Conservation (phyloP, 2,113 vertebrate genomes). For the Hippoglossus stenolepis region DNA sequence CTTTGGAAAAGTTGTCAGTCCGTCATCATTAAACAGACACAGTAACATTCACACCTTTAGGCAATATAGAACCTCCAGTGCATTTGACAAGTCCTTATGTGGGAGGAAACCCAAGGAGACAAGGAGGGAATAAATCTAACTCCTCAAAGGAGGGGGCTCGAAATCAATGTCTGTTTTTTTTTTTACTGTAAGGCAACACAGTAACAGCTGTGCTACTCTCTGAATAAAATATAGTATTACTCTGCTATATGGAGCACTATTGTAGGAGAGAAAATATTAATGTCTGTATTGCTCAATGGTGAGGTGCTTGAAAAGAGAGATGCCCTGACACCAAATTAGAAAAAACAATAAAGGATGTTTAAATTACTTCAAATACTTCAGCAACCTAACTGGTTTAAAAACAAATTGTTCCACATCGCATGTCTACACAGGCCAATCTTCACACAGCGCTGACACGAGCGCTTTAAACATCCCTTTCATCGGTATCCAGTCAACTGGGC, state of each 20-base stretch:
- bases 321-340: slow-evolving; percentile 24
- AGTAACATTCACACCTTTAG: slow-evolving; percentile 18
- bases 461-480: slow-evolving; percentile 45
- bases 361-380: slow-evolving; percentile 11
- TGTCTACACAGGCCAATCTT: slow-evolving; percentile 7
- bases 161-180: slow-evolving; percentile 4
- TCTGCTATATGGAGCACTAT: slow-evolving; percentile 9
- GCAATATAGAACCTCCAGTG: slow-evolving; percentile 17
- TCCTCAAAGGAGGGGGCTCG: slow-evolving; percentile 4
- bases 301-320: slow-evolving; percentile 8
- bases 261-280: slow-evolving; percentile 16
- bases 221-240: slow-evolving; percentile 31
- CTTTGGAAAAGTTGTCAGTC: slow-evolving; percentile 10
- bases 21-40: slow-evolving; percentile 13
- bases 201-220: slow-evolving; percentile 27
- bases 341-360: slow-evolving; percentile 18
- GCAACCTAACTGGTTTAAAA: slow-evolving; percentile 8
- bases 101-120: slow-evolving; percentile 23
- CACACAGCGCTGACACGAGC: slow-evolving; percentile 19
- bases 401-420: slow-evolving; percentile 5
- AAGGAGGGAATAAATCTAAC: slow-evolving; percentile 5
- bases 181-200: slow-evolving; percentile 19
- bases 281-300: slow-evolving; percentile 3
- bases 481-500: slow-evolving; percentile 14
- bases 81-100: slow-evolving; percentile 28